phyloP scores from a whole-genome alignment of 2,888 invertebrate genomes.

The Hypomecis punctinalis region DNA sequence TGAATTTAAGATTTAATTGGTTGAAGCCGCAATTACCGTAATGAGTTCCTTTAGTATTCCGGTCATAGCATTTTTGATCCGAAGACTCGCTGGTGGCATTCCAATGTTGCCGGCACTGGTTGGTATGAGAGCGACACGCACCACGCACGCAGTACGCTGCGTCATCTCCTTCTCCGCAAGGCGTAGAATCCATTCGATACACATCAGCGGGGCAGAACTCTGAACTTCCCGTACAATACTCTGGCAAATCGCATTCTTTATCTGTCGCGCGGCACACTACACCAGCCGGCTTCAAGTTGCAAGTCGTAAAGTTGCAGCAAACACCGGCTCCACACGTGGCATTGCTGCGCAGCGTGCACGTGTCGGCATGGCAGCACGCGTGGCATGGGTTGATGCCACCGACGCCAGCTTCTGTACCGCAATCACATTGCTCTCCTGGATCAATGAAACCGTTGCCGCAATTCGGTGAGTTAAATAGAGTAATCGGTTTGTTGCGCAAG shows the following conservation, averaged over 20 bases:
- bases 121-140: constrained; percentile 93
- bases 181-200: constrained; percentile 94
- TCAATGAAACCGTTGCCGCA: constrained; percentile 99
- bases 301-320: constrained; percentile 94
- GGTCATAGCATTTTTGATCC: constrained; percentile 91
- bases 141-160: constrained; percentile 96
- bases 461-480: constrained; percentile 92
- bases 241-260: constrained; percentile 97
- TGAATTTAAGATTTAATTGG: constrained; percentile 88
- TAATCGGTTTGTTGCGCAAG: constrained; percentile 92
- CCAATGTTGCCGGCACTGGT: constrained; percentile 97
- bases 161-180: constrained; percentile 85
- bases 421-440: constrained; percentile 98
- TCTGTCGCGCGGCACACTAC: constrained; percentile 92
- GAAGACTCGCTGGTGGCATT: constrained; percentile 95
- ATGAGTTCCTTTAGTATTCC: constrained; percentile 90
- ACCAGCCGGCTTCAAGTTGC: constrained; percentile 90
- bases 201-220: constrained; percentile 97
- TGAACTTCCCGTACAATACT: constrained; percentile 96
- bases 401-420: constrained; percentile 91
- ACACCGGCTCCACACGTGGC: constrained; percentile 97
- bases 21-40: constrained; percentile 99
- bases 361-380: constrained; percentile 93
- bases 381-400: constrained; percentile 75
- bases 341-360: constrained; percentile 94